A percentile compares a stretch with the other conserved stretches of the same genome.
Evolutionary conservation across 2,888 invertebrate genomes (phyloP).

Genomic region (Gymnosoma rotundatum): DNA sequence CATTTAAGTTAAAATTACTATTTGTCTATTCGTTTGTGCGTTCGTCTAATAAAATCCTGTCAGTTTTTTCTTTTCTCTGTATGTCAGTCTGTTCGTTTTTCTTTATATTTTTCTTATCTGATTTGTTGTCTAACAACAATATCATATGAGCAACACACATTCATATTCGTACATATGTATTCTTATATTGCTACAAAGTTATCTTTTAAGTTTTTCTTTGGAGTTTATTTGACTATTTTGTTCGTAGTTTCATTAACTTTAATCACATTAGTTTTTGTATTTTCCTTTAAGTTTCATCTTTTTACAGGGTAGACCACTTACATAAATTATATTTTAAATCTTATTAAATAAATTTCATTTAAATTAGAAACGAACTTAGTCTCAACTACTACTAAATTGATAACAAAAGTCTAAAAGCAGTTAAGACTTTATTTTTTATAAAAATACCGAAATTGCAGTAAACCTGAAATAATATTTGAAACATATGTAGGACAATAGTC

Average conservation of each 20-base stretch:
- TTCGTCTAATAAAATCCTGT: conserved; percentile 14
- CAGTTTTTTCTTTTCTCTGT: not conserved
- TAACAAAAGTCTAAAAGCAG: too few species aligned
- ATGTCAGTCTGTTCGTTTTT: conserved; percentile 10
- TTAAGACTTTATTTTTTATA: too few species aligned
- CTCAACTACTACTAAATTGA: too few species aligned
- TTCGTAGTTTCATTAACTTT: conserved; percentile 60
- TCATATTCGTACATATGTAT: not conserved
- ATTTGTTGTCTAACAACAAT: conserved; percentile 17
- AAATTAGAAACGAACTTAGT: too few species aligned
- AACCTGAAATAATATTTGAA: too few species aligned
- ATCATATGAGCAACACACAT: conserved; percentile 3
- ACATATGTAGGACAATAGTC: too few species aligned
- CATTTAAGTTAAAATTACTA: conserved; percentile 34
- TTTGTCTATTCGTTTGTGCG: conserved; percentile 33
- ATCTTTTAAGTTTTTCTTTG: conserved; percentile 14
- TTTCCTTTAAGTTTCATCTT: not conserved
- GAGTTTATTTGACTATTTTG: conserved; percentile 48
- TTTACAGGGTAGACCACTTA: not conserved
- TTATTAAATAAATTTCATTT: too few species aligned
- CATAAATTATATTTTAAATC: too few species aligned
- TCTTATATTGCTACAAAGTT: not conserved
- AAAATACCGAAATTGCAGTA: too few species aligned
- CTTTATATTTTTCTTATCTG: not conserved
- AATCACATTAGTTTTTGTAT: conserved; percentile 53